Evolutionary conservation across 1,140 invertebrate genomes (phyloP).

Genomic region (Neodiprion virginianus): DNA sequence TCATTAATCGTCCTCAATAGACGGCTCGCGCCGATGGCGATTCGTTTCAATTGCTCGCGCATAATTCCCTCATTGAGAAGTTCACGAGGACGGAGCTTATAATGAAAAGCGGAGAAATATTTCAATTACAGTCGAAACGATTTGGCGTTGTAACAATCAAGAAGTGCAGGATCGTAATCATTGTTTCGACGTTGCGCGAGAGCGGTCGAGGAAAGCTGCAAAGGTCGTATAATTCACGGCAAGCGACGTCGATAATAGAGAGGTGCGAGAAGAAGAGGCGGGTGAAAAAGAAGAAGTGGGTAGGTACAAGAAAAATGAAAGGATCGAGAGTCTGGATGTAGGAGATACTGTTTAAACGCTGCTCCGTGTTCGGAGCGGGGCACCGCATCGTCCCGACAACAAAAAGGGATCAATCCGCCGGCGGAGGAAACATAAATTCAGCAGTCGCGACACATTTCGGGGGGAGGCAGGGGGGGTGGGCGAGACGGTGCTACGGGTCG

Average conservation of each 20-base stretch:
- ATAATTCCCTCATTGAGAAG: neutral
- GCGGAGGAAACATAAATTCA: constrained; percentile 58
- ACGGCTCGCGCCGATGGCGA: neutral
- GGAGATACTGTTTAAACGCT: constrained; percentile 10
- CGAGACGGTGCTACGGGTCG: constrained; percentile 32
- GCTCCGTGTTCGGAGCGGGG: constrained; percentile 20
- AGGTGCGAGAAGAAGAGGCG: no score
- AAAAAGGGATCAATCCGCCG: constrained; percentile 59
- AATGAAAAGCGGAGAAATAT: no score
- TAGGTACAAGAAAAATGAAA: no score
- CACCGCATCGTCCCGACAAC: constrained; percentile 34
- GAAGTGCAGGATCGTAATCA: no score
- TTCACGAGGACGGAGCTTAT: neutral
- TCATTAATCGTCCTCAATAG: neutral
- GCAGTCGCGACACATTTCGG: constrained; percentile 53
- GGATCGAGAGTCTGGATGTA: neutral
- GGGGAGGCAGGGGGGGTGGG: constrained; percentile 19
- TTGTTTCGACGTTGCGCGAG: no score
- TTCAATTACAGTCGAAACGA: no score
- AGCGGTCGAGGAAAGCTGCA: no score
- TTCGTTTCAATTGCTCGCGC: neutral
- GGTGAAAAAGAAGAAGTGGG: no score
- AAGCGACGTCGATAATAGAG: no score
- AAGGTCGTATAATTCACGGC: no score
- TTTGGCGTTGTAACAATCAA: no score